Percentiles rank a stretch among this genome's conserved stretches.
phyloP scores from a whole-genome alignment of 2,797 vertebrate genomes.

The Acanthurus lineatus region DNA sequence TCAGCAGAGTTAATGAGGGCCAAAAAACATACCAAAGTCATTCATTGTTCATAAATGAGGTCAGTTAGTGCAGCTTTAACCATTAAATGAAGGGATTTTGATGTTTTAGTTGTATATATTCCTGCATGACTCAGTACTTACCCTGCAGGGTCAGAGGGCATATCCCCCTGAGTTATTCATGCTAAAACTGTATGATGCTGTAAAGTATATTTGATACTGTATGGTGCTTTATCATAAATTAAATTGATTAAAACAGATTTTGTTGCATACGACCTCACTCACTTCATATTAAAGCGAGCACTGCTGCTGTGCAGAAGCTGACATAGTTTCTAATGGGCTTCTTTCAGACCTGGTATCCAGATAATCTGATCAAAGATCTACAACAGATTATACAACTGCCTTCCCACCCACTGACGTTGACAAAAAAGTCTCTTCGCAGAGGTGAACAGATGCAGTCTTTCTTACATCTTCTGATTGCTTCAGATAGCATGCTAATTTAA shows the following conservation, averaged over 20 bases:
- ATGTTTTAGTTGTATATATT: slow-evolving; percentile 14
- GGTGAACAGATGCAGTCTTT: too few relatives aligned
- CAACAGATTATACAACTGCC: background rate
- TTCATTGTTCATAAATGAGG: background rate
- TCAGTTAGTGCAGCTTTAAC: slow-evolving; percentile 9
- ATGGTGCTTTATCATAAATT: slow-evolving; percentile 11
- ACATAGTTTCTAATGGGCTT: background rate
- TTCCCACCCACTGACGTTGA: too few relatives aligned
- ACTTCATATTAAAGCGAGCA: background rate
- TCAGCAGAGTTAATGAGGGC: too few relatives aligned
- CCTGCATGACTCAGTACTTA: background rate
- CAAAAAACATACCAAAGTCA: background rate
- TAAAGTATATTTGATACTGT: background rate
- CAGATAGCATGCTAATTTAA: too few relatives aligned
- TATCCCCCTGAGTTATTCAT: background rate
- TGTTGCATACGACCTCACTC: background rate
- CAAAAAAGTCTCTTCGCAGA: too few relatives aligned
- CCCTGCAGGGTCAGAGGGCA: background rate
- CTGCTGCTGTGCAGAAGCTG: background rate
- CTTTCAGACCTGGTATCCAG: background rate
- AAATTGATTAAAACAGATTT: background rate
- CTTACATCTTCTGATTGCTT: too few relatives aligned
- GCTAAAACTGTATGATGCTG: background rate
- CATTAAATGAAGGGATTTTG: slow-evolving; percentile 36
- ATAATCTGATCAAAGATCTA: background rate